Evolutionary conservation across 2,888 invertebrate species (phyloP).

Genomic region (Tribolium freemani): DNA sequence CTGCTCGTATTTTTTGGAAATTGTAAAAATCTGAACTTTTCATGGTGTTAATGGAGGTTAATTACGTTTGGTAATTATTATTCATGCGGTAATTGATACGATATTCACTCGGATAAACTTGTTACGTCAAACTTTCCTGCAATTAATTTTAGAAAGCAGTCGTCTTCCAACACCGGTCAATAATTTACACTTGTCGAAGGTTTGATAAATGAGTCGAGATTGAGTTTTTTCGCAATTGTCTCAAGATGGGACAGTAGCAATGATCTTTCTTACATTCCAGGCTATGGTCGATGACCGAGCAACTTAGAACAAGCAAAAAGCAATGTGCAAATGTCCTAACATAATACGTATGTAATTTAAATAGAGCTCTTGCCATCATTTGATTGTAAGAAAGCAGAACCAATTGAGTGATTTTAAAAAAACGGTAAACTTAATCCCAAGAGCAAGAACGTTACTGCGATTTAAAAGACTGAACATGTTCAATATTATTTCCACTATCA

Average conservation of each 20-base stretch:
- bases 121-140: constrained; percentile 10
- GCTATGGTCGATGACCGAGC: constrained; percentile 33
- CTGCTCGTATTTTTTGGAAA: neutral
- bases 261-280: constrained; percentile 15
- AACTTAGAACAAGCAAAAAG: neutral
- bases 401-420: neutral
- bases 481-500: constrained; percentile 42
- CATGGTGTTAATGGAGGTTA: neutral
- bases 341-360: constrained; percentile 2
- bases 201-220: constrained; percentile 5
- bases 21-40: neutral
- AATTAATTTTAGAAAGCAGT: constrained; percentile 29
- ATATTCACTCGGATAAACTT: constrained; percentile 10
- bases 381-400: neutral
- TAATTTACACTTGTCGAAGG: neutral
- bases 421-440: constrained; percentile 16
- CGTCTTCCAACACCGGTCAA: constrained; percentile 2
- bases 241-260: constrained; percentile 10
- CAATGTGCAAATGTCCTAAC: constrained; percentile 8
- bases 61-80: neutral
- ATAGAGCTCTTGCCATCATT: neutral
- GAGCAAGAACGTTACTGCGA: constrained; percentile 25
- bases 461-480: constrained; percentile 30
- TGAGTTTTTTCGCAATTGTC: constrained; percentile 9
- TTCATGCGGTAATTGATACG: constrained; percentile 9